Evolutionary conservation across 2,888 invertebrate species (phyloP).

Genomic region (Drosophila birchii): DNA sequence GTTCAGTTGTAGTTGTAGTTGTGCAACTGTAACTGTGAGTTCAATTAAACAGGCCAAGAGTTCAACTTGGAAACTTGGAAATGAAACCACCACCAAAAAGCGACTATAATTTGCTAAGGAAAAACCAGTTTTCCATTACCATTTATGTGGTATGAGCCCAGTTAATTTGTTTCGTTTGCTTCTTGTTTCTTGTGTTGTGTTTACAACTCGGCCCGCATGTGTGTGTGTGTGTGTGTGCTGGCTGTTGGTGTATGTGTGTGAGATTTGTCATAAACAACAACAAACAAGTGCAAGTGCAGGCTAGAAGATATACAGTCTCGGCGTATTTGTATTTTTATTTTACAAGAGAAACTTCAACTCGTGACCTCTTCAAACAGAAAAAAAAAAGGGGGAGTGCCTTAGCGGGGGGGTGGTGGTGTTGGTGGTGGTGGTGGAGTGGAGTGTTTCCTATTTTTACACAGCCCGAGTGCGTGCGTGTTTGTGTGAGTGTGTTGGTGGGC

Average conservation of each 20-base stretch:
- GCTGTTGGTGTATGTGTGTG: background rate
- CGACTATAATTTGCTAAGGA: constrained; percentile 16
- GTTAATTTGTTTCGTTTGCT: constrained; percentile 48
- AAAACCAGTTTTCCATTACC: constrained; percentile 41
- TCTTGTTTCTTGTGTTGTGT: constrained; percentile 34
- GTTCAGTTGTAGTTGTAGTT: constrained; percentile 27
- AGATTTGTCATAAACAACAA: constrained; percentile 43
- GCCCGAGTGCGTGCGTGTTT: constrained; percentile 34
- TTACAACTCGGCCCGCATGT: constrained; percentile 19
- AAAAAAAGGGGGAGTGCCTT: constrained; percentile 8
- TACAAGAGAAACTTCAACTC: constrained; percentile 57
- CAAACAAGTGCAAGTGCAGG: constrained; percentile 34
- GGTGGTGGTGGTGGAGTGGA: constrained; percentile 41
- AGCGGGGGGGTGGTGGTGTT: constrained; percentile 9
- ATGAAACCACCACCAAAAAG: constrained; percentile 63
- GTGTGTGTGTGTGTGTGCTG: background rate
- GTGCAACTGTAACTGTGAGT: constrained; percentile 51
- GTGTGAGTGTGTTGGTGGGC: constrained; percentile 45
- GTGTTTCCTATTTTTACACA: constrained; percentile 72
- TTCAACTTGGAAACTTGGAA: constrained; percentile 45
- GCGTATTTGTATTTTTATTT: constrained; percentile 10
- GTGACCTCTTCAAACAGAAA: constrained; percentile 62
- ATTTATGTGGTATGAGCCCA: constrained; percentile 21
- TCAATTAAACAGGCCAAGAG: constrained; percentile 53
- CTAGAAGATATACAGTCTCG: background rate